These are phyloP conservation scores for Diaprepes abbreviatus DNA, from an alignment of 2,888 invertebrate genomes.

Conservation along the genomic window DNA sequence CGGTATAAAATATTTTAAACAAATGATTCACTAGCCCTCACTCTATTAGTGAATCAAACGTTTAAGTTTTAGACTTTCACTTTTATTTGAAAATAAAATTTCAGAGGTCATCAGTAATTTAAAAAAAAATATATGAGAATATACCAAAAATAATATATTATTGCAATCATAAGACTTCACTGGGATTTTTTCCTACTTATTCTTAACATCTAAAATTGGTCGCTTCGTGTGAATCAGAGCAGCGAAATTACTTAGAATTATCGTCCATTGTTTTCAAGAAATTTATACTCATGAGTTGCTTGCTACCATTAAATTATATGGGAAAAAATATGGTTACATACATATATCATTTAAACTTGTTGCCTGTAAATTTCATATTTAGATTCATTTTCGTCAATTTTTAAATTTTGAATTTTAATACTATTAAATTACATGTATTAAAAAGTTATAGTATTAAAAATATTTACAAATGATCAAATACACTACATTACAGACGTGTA, in stretches of 20 bases:
- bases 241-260: slow-evolving; percentile 26
- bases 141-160: slow-evolving; percentile 4
- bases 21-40: too few species aligned
- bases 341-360: background rate
- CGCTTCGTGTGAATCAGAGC: slow-evolving; percentile 29
- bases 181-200: slow-evolving; percentile 3
- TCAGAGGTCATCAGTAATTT: background rate
- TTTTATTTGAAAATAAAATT: background rate
- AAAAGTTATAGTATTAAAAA: too few species aligned
- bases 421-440: too few species aligned
- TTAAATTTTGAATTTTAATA: too few species aligned
- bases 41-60: too few species aligned
- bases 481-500: too few species aligned
- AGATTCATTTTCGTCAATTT: too few species aligned
- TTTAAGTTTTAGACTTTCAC: background rate
- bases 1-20: too few species aligned
- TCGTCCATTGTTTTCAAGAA: slow-evolving; percentile 19
- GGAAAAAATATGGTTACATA: slow-evolving; percentile 21
- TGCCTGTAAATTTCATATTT: background rate
- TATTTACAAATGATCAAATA: too few species aligned
- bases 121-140: background rate
- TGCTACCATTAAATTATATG: slow-evolving; percentile 24
- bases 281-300: slow-evolving; percentile 20
- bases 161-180: background rate
- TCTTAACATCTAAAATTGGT: slow-evolving; percentile 7